Evolutionary conservation across 2,888 invertebrate genomes (phyloP), one percentile per base, ranked within the genome.

Genomic region (Deilephila porcellus): DNA sequence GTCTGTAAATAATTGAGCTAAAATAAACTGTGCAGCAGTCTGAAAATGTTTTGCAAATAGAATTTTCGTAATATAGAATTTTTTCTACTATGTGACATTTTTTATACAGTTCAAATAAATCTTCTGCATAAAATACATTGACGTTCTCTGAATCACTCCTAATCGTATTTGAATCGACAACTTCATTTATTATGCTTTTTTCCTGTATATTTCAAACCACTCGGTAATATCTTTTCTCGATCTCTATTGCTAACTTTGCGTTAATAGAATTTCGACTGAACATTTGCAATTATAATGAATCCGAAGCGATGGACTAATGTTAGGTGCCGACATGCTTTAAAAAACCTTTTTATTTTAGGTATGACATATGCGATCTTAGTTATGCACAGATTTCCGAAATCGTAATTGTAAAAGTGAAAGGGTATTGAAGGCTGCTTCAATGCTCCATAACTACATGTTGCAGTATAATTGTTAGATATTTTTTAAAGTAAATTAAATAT

Each of bases 211-310:
- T 67, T 67, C 14, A 64, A 45, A 11, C 37, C 17, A 25, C 5
- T 52, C 52, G 1, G 25, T 25, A 67, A 67, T 52, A 67, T 19
- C 29, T 67, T 52, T 52, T 17, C 17, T 25, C 17, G 5, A 25
- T 52, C 45, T 45, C 20, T 67, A 17, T 45, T 52, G 25, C 17
- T 25, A 14, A 17, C 25, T 67, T 25, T 2, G 37, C 4, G 25
- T 45, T 67, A 17, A 19, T 17, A n/a, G 37, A 63, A 63, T 20
- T 20, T 0, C 64, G 45, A 52, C 25, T 14, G 45, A 52, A 52
- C 45, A 52, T 52, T 67, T 67, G 20, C 45, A 45, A 20, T 64
- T 64, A 67, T 67, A 52, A 52, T 67, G 52, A 25, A 25, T 25
- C 6, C 25, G 52, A 52, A 56, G 7, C 25, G 52, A 25, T 29